These are phyloP conservation scores for Tauraco hartlaubi DNA, from an alignment of 2,797 vertebrate species.

Conservation along the genomic window DNA sequence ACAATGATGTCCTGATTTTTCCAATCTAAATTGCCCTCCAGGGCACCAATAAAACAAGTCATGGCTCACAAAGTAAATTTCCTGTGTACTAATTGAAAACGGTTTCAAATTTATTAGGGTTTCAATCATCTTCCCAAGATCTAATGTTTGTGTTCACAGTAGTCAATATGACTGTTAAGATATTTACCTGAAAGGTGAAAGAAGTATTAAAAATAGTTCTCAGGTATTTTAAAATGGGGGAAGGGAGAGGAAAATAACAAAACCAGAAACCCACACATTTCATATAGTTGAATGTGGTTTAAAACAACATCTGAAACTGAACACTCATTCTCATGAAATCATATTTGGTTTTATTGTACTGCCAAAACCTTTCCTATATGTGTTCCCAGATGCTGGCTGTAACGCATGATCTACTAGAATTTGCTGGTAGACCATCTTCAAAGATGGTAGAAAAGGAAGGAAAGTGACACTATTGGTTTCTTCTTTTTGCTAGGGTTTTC, in stretches of 20 bases:
- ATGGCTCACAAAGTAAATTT: constrained; percentile 71
- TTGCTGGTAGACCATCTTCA: background rate
- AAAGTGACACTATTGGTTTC: background rate
- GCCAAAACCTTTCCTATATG: background rate
- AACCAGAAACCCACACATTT: background rate
- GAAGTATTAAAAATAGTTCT: background rate
- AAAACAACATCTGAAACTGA: background rate
- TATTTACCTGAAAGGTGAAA: constrained; percentile 33
- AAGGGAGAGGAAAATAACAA: background rate
- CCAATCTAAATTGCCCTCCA: constrained; percentile 62
- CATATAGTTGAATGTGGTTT: background rate
- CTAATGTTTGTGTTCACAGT: background rate
- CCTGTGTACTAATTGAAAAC: constrained; percentile 71
- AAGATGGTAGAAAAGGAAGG: background rate
- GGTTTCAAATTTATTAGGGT: constrained; percentile 61
- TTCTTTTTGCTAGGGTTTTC: background rate
- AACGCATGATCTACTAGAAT: background rate
- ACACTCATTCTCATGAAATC: background rate
- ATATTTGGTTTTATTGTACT: background rate
- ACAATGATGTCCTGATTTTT: constrained; percentile 64
- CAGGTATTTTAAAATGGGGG: background rate
- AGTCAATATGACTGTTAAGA: constrained; percentile 5
- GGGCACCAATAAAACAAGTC: constrained; percentile 66
- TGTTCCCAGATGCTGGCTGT: background rate
- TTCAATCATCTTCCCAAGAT: constrained; percentile 51